These are phyloP conservation scores for Sinocyclocheilus anshuiensis DNA, from an alignment of 2,113 vertebrate species.

Conservation along the genomic window DNA sequence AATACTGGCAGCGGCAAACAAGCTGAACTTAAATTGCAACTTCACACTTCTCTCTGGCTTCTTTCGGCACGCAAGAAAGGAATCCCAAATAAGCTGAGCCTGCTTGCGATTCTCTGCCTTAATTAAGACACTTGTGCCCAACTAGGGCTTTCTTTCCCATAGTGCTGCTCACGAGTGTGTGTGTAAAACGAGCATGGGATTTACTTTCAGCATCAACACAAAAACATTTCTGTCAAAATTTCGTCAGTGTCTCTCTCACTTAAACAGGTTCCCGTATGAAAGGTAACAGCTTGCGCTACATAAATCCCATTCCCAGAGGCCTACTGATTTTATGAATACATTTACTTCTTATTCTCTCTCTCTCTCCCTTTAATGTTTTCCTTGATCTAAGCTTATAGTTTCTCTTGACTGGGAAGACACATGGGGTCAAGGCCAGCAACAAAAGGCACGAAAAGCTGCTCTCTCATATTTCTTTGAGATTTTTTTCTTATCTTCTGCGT, in stretches of 20 bases:
- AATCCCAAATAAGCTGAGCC: slow-evolving; percentile 66
- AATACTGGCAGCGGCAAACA: slow-evolving; percentile 66
- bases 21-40: slow-evolving; percentile 62
- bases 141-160: slow-evolving; percentile 60
- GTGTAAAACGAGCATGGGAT: slow-evolving; percentile 51
- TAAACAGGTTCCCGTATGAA: slow-evolving; percentile 32
- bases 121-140: slow-evolving; percentile 71
- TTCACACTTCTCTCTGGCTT: slow-evolving; percentile 63
- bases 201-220: neutral
- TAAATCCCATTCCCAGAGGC: slow-evolving; percentile 59
- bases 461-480: slow-evolving; percentile 74
- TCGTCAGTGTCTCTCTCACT: neutral
- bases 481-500: slow-evolving; percentile 71
- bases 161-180: slow-evolving; percentile 57
- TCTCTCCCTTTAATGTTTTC: slow-evolving; percentile 77
- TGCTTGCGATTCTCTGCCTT: slow-evolving; percentile 60
- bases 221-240: neutral
- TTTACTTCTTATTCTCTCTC: slow-evolving; percentile 69
- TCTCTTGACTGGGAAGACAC: slow-evolving; percentile 78
- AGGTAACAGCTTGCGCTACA: slow-evolving; percentile 37
- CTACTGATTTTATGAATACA: slow-evolving; percentile 86
- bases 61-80: slow-evolving; percentile 57
- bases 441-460: slow-evolving; percentile 79
- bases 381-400: slow-evolving; percentile 88
- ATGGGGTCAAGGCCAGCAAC: slow-evolving; percentile 82